phyloP scores from a whole-genome alignment of 2,888 invertebrate species.

The Philonicus albiceps region DNA sequence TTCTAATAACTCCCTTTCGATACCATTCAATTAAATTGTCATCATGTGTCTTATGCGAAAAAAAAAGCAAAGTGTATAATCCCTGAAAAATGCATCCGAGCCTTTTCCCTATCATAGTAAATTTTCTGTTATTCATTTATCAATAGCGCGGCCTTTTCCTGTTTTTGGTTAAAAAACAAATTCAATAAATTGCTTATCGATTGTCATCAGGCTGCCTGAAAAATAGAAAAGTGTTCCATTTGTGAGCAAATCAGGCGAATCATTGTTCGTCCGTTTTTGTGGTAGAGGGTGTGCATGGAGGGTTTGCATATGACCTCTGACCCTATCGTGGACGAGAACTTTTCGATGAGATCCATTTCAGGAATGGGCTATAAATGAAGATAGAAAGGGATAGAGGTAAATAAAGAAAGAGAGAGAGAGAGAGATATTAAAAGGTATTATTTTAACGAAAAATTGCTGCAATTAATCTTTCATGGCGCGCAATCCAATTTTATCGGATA shows the following conservation, averaged over 20 bases:
- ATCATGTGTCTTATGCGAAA: neutral
- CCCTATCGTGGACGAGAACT: neutral
- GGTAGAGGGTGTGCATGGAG: neutral
- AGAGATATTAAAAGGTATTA: neutral
- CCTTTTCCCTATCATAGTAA: neutral
- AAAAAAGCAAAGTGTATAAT: neutral
- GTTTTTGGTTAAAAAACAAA: neutral
- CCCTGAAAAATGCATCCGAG: neutral
- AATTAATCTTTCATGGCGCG: constrained; percentile 28
- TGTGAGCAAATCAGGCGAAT: neutral
- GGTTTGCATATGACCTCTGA: neutral
- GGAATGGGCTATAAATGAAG: neutral
- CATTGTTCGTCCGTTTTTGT: neutral
- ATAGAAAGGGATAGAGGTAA: neutral
- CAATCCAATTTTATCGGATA: neutral
- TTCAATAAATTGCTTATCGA: constrained; percentile 19
- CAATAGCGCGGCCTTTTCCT: neutral
- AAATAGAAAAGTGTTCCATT: neutral
- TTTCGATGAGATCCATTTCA: neutral
- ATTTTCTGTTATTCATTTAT: neutral
- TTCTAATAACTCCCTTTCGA: neutral
- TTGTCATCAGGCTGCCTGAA: neutral
- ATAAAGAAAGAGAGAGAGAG: neutral
- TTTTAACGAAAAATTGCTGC: neutral
- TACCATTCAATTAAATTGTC: neutral